These are phyloP conservation scores for Sebastes minor DNA, from an alignment of 2,797 vertebrate species.

Conservation along the genomic window DNA sequence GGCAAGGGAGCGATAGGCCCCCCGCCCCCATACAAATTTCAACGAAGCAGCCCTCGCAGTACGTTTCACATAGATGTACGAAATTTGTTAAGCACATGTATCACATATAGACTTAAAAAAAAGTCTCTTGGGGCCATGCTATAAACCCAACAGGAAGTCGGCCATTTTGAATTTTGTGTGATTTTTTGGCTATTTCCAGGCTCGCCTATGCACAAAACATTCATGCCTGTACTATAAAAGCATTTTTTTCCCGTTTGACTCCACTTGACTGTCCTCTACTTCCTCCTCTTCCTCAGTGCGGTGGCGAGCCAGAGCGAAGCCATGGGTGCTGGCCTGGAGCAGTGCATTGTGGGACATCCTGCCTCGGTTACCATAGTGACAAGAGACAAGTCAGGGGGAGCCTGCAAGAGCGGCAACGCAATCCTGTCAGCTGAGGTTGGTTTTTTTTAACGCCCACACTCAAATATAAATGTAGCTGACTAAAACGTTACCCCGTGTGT, in stretches of 20 bases:
- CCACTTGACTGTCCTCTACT: rapidly evolving
- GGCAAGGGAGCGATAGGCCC: too few relatives aligned
- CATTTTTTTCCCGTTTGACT: background rate
- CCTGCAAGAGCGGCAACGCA: conserved; percentile 94
- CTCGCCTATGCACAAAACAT: background rate
- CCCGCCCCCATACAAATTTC: too few relatives aligned
- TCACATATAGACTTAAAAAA: too few relatives aligned
- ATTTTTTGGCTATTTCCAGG: too few relatives aligned
- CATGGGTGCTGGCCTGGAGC: conserved; percentile 91
- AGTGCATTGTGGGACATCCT: conserved; percentile 93
- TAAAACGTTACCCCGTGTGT: rapidly evolving
- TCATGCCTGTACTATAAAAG: rapidly evolving
- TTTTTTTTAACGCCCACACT: background rate
- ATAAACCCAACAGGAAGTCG: too few relatives aligned
- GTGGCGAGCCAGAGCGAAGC: conserved; percentile 97
- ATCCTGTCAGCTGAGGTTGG: conserved; percentile 90
- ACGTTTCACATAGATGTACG: too few relatives aligned
- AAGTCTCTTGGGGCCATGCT: too few relatives aligned
- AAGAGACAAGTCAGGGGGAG: conserved; percentile 96
- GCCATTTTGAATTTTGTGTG: too few relatives aligned
- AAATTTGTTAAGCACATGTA: too few relatives aligned
- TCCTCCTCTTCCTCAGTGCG: conserved; percentile 76
- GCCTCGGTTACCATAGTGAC: conserved; percentile 95
- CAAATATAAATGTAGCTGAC: background rate
- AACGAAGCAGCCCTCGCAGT: too few relatives aligned